phyloP scores from a whole-genome alignment of 2,888 invertebrate genomes.

The Crocallis elinguaria region DNA sequence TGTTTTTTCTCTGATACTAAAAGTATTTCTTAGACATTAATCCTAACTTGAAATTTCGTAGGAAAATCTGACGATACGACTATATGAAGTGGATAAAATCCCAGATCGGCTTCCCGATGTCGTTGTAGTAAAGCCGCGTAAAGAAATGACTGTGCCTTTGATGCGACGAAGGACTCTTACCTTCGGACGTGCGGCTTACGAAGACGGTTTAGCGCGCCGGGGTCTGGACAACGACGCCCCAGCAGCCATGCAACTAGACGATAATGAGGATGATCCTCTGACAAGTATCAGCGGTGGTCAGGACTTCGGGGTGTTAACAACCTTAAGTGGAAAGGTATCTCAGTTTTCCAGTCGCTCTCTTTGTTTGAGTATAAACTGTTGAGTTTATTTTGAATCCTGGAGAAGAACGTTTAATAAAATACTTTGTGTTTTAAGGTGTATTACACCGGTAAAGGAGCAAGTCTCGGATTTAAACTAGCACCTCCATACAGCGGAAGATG shows the following conservation, averaged over 20 bases:
- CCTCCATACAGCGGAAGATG: conserved; percentile 85
- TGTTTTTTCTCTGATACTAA: not conserved
- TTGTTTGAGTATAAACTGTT: too few species aligned
- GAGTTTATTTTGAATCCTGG: too few species aligned
- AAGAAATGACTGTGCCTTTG: conserved; percentile 68
- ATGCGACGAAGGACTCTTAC: conserved; percentile 68
- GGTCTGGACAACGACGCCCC: conserved; percentile 75
- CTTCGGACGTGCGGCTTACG: conserved; percentile 71
- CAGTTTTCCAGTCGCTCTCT: not conserved
- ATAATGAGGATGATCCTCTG: conserved; percentile 91
- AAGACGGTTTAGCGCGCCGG: conserved; percentile 62
- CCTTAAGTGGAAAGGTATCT: conserved; percentile 90
- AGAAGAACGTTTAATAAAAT: too few species aligned
- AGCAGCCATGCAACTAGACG: conserved; percentile 83
- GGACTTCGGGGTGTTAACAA: conserved; percentile 94
- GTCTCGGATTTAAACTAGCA: conserved; percentile 91
- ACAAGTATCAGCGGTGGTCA: conserved; percentile 92
- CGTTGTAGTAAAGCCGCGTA: conserved; percentile 54
- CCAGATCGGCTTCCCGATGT: conserved; percentile 52
- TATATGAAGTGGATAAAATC: conserved; percentile 64
- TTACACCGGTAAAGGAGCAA: conserved; percentile 94
- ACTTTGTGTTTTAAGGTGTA: conserved; percentile 87
- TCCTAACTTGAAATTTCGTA: conserved; percentile 37
- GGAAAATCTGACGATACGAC: conserved; percentile 70
- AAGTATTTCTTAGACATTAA: not conserved